These are phyloP conservation scores for Oeneis ivallda DNA, from an alignment of 2,888 invertebrate genomes.

Conservation along the genomic window DNA sequence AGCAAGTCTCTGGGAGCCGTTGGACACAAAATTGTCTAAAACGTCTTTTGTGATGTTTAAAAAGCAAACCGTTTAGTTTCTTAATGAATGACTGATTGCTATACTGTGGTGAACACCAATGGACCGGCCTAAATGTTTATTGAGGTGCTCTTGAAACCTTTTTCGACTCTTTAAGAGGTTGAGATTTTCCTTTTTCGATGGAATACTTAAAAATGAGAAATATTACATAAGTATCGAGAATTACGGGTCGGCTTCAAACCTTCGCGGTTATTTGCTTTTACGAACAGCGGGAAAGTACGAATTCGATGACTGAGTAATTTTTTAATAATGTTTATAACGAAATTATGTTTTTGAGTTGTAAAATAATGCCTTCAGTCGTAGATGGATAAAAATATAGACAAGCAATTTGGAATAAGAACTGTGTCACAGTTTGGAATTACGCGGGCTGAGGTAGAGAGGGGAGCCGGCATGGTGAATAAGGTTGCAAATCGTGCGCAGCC, in stretches of 20 bases:
- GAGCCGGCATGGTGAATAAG: no score
- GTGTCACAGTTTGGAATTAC: no score
- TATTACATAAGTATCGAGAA: background rate
- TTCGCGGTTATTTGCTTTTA: background rate
- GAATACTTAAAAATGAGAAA: slow-evolving; percentile 15
- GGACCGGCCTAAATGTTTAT: slow-evolving; percentile 21
- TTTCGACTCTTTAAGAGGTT: slow-evolving; percentile 16
- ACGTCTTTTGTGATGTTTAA: background rate
- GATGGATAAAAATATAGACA: no score
- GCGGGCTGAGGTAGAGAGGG: no score
- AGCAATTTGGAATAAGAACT: no score
- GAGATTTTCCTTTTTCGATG: slow-evolving; percentile 6
- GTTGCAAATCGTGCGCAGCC: no score
- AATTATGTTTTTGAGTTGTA: no score
- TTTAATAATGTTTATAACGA: background rate
- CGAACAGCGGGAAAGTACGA: background rate
- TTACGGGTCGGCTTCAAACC: background rate
- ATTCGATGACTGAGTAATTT: background rate
- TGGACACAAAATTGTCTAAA: no score
- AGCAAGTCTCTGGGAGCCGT: background rate
- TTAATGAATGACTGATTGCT: background rate
- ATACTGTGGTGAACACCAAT: slow-evolving; percentile 3
- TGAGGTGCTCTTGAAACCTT: slow-evolving; percentile 19
- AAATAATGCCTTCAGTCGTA: no score
- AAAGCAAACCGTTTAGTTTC: background rate